These are phyloP conservation scores for Temnothorax ravouxi DNA, from an alignment of 2,888 invertebrate genomes.

Conservation along the genomic window DNA sequence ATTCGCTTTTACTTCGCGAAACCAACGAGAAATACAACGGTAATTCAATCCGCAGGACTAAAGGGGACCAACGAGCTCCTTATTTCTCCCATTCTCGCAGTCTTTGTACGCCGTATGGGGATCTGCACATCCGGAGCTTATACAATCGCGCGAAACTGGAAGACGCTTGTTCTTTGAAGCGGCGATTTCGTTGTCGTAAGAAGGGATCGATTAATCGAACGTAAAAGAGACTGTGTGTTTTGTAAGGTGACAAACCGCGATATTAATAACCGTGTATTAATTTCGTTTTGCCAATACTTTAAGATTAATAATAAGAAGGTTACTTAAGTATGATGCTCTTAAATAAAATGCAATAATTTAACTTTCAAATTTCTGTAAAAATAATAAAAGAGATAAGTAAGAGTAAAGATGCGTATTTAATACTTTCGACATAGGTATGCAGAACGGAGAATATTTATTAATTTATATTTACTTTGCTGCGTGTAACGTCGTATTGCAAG, in stretches of 20 bases:
- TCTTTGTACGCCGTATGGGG: constrained; percentile 48
- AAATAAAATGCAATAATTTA: neutral
- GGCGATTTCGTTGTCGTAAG: neutral
- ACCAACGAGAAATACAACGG: constrained; percentile 58
- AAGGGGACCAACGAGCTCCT: constrained; percentile 21
- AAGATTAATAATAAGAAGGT: neutral
- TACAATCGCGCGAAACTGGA: constrained; percentile 32
- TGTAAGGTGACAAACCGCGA: no score
- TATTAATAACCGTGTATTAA: neutral
- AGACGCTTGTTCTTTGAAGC: constrained; percentile 28
- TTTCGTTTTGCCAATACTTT: neutral
- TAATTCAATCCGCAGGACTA: constrained; percentile 67
- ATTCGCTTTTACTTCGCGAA: constrained; percentile 36
- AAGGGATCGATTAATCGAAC: constrained; percentile 31
- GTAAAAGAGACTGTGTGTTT: neutral
- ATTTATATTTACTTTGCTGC: neutral
- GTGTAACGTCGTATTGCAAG: neutral
- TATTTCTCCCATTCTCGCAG: constrained; percentile 56
- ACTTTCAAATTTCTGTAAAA: neutral
- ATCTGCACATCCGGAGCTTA: constrained; percentile 40
- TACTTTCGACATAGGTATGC: neutral
- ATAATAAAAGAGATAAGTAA: neutral
- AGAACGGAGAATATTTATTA: neutral
- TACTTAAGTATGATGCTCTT: neutral
- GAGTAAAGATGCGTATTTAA: neutral